phyloP scores from a whole-genome alignment of 2,113 vertebrate species.

The Tympanuchus pallidicinctus region DNA sequence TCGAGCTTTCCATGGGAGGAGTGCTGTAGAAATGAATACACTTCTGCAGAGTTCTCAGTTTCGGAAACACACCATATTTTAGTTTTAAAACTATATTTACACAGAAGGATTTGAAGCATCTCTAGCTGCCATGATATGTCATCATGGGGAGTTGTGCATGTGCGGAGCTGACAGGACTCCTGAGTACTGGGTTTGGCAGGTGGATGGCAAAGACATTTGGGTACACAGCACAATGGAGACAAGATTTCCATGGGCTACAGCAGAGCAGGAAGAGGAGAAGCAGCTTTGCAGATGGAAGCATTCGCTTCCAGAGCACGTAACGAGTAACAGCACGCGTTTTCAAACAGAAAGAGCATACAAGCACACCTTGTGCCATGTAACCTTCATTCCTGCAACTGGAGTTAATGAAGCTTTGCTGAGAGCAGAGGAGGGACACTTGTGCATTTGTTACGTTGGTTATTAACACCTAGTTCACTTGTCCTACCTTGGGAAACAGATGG shows the following conservation, averaged over 20 bases:
- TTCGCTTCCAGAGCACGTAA: fast-evolving
- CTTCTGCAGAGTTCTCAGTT: background rate
- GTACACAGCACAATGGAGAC: fast-evolving
- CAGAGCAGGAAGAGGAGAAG: background rate
- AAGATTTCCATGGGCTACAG: background rate
- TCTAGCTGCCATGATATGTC: background rate
- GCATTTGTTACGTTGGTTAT: background rate
- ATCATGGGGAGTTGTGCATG: fast-evolving
- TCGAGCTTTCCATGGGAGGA: background rate
- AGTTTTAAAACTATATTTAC: background rate
- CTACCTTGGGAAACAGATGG: background rate
- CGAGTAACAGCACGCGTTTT: background rate
- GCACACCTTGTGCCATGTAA: background rate
- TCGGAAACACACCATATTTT: background rate
- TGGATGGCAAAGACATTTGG: background rate
- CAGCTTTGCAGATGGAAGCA: background rate
- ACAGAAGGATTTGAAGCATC: background rate
- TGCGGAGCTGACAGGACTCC: background rate
- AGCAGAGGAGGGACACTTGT: background rate
- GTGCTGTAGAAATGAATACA: background rate
- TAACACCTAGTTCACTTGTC: background rate
- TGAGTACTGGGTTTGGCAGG: background rate
- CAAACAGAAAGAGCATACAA: background rate
- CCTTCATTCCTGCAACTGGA: background rate
- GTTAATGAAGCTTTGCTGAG: background rate